A percentile compares a stretch with the other conserved stretches of the same genome.
These are phyloP conservation scores for Matsumyia berberina DNA, from an alignment of 2,888 invertebrate genomes.

Conservation along the genomic window DNA sequence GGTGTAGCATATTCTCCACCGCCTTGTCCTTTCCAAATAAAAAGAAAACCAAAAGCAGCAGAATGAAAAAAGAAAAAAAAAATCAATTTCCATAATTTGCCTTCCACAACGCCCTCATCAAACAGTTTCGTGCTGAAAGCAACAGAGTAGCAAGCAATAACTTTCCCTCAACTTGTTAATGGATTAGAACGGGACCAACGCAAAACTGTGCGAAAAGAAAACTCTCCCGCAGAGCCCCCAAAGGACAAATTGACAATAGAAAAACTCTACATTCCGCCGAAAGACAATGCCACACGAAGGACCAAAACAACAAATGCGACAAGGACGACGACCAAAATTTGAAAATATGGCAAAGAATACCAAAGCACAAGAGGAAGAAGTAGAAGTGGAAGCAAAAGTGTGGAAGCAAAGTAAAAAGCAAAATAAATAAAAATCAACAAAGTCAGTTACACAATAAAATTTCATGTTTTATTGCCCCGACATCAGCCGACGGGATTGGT, in stretches of 20 bases:
- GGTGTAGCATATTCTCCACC: conserved; percentile 34
- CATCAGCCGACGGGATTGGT: conserved; percentile 21
- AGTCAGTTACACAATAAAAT: conserved; percentile 62
- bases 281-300: conserved; percentile 30
- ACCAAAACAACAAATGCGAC: background rate
- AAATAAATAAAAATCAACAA: conserved; percentile 50
- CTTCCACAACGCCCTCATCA: background rate
- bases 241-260: conserved; percentile 32
- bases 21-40: background rate
- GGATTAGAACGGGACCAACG: conserved; percentile 51
- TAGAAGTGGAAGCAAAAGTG: background rate
- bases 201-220: background rate
- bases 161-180: conserved; percentile 60
- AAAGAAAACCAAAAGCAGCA: conserved; percentile 18
- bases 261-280: conserved; percentile 5
- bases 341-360: conserved; percentile 40
- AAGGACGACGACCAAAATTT: conserved; percentile 34
- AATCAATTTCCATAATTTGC: conserved; percentile 32
- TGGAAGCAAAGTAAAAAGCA: conserved; percentile 14
- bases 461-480: conserved; percentile 50
- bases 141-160: conserved; percentile 55
- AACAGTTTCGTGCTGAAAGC: conserved; percentile 16
- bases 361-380: background rate
- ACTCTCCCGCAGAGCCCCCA: conserved; percentile 15
- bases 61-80: conserved; percentile 7